Conservation (phyloP, 2,888 invertebrate species). For the Acanthosoma haemorrhoidale region DNA sequence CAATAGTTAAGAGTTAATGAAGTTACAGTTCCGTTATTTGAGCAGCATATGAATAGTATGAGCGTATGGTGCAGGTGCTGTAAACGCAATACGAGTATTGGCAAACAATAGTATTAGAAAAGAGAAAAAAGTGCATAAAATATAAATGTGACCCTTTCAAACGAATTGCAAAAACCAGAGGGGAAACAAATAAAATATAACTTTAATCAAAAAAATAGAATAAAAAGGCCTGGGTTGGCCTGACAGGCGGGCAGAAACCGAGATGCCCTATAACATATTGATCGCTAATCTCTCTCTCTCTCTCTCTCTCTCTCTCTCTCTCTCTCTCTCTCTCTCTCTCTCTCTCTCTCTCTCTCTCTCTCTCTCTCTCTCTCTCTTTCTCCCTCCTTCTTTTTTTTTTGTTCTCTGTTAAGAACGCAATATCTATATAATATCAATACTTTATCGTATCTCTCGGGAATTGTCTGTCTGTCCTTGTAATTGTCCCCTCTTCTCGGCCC, state of each 20-base stretch:
- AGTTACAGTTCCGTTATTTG: too few relatives aligned
- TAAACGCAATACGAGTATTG: too few relatives aligned
- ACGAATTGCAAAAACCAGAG: background rate
- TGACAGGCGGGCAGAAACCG: background rate
- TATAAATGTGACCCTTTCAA: background rate
- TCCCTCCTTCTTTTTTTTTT: background rate
- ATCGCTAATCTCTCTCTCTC: constrained; percentile 34
- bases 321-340: background rate
- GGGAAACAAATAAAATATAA: background rate
- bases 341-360: constrained; percentile 25
- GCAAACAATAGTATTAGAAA: background rate
- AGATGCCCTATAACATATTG: constrained; percentile 5
- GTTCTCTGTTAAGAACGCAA: too few relatives aligned
- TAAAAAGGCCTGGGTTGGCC: background rate
- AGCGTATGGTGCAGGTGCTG: too few relatives aligned
- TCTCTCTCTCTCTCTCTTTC: constrained; percentile 10
- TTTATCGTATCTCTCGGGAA: too few relatives aligned
- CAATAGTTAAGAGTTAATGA: too few relatives aligned
- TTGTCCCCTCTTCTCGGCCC: too few relatives aligned
- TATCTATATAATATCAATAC: too few relatives aligned
- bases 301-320: background rate
- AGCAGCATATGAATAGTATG: too few relatives aligned
- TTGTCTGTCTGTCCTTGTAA: too few relatives aligned
- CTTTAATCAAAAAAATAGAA: background rate
- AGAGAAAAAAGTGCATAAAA: background rate